Evolutionary conservation across 2,888 invertebrate genomes (phyloP), one percentile per base, ranked within the genome.

Genomic region (Netelia fuscicornis): DNA sequence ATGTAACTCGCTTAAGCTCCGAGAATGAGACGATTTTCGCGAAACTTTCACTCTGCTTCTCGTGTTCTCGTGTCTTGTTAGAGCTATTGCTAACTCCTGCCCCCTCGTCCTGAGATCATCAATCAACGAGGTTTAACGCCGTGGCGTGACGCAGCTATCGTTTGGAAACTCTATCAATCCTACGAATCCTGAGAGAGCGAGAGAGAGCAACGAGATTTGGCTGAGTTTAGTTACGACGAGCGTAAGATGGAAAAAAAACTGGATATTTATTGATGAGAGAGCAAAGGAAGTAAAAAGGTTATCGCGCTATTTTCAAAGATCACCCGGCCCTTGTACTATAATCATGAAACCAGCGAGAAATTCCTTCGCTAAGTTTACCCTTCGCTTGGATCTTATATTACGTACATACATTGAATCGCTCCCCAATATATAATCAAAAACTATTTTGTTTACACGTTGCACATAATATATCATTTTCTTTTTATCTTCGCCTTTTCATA

Each of bases 161-260:
- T 23, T 62, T 52, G 54, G 42, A 71, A 79, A 71, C 37, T 71
- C 79, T 64, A 79, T 79, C 79, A 79, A 79, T 79, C 64, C 64
- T 71, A 25, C 62, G 25, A 79, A 30, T 54, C 23, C 37, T 17
- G 64, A 71, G 42, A 54, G 54, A 79, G 23, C n/a, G 54, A 71
- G 30, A 78, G 60, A 54, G 23, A 48, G 48, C 13, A 48, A 48
- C 8, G 48, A 48, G 13, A 48, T 48, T 48, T 48, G 13, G 10
- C 13, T 37, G 37, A 37, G 37, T 37, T 37, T 37, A 37, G 37
- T 37, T 37, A 37, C 37, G 48, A 48, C 13, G 48, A 48, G 13
- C 10, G 13, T 48, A 13, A 48, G 48, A 48, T 2, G 13, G 48
- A 48, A 13, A 48, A 48, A 48, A 48, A 48, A 11, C 10, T 13